These are phyloP conservation scores for Microcaecilia unicolor DNA, from an alignment of 2,797 vertebrate genomes.

Conservation along the genomic window DNA sequence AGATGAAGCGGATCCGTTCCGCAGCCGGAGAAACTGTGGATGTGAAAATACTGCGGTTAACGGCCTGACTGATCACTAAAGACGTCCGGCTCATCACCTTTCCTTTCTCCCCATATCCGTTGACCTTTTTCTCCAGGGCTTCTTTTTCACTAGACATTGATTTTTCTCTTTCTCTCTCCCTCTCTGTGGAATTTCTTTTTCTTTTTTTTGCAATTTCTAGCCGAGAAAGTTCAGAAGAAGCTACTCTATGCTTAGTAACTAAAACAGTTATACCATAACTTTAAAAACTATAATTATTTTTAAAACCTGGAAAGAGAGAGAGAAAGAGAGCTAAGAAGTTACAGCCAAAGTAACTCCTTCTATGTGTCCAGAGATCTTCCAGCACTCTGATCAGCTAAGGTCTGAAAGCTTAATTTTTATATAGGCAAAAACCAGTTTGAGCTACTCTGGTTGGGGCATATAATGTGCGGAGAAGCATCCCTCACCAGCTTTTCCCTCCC, in stretches of 20 bases:
- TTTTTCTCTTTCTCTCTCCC: conserved; percentile 26
- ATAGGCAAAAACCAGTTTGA: conserved; percentile 34
- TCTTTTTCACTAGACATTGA: conserved; percentile 49
- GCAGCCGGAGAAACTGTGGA: conserved; percentile 88
- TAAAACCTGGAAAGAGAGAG: conserved; percentile 22
- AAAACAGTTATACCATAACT: conserved; percentile 20
- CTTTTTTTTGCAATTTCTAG: too few species aligned
- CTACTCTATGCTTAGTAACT: conserved; percentile 4
- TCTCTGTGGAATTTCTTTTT: too few species aligned
- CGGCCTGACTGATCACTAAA: conserved; percentile 47
- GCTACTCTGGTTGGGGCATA: conserved; percentile 37
- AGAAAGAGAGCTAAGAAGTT: conserved; percentile 10
- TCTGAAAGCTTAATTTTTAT: conserved; percentile 37
- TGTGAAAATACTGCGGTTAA: conserved; percentile 86
- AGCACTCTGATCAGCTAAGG: conserved; percentile 34
- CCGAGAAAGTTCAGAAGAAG: conserved; percentile 27
- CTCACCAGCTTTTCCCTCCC: conserved; percentile 27
- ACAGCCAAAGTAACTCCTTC: conserved; percentile 12
- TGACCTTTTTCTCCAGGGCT: conserved; percentile 43
- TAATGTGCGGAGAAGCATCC: conserved; percentile 32
- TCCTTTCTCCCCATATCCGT: conserved; percentile 48
- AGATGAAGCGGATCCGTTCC: conserved; percentile 91
- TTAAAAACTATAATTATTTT: conserved; percentile 15
- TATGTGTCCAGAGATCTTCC: conserved; percentile 28
- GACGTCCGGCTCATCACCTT: conserved; percentile 34